A percentile compares a stretch with the other conserved stretches of the same genome.
Evolutionary conservation across 92 coral and sea anemone genomes (phyloP).

Genomic region (Palythoa caribaeorum): DNA sequence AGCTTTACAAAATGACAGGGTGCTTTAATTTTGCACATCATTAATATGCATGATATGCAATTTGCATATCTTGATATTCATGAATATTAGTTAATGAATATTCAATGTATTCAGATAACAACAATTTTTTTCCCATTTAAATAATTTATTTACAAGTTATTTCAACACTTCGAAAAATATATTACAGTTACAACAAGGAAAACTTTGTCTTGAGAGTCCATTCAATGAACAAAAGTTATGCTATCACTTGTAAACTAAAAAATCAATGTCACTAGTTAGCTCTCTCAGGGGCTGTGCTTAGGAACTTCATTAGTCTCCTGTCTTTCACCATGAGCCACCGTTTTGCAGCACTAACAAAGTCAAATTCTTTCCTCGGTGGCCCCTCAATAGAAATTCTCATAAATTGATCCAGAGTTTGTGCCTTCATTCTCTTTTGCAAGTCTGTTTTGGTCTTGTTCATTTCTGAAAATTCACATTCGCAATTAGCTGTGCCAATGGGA

Average conservation of each 20-base stretch:
- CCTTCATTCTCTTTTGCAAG: background rate
- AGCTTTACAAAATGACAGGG: no score
- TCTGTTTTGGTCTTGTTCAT: background rate
- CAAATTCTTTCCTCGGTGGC: background rate
- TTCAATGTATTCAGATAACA: no score
- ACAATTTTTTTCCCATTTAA: no score
- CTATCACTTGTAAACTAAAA: slow-evolving; percentile 6
- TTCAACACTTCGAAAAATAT: background rate
- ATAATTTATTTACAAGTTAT: no score
- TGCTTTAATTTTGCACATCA: no score
- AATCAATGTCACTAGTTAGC: slow-evolving; percentile 31
- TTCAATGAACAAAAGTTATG: slow-evolving; percentile 3
- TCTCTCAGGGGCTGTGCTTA: slow-evolving; percentile 22
- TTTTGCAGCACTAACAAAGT: background rate
- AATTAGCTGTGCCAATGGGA: background rate
- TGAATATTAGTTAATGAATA: no score
- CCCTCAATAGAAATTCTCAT: background rate
- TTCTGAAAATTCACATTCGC: background rate
- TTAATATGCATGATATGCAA: no score
- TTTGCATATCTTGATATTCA: no score
- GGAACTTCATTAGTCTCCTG: background rate
- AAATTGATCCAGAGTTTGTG: background rate
- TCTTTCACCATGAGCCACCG: slow-evolving; percentile 8
- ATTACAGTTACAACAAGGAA: slow-evolving; percentile 11
- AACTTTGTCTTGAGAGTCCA: slow-evolving; percentile 10